phyloP scores from a whole-genome alignment of 2,888 invertebrate genomes.

The Pristionchus fissidentatus region DNA sequence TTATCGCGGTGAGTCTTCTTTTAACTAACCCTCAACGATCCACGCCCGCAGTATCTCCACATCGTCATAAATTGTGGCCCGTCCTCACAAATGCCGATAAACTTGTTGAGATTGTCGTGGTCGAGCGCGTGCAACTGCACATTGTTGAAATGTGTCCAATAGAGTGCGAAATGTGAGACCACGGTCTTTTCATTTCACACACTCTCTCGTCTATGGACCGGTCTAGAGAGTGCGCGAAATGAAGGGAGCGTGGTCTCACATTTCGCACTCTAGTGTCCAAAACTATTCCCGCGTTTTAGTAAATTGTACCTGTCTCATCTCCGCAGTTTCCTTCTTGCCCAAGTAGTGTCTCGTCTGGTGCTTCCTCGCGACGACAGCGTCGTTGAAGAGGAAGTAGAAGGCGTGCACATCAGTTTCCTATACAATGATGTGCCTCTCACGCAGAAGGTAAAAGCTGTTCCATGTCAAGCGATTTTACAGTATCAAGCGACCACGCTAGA shows the following conservation, averaged over 20 bases:
- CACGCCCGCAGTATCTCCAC: slow-evolving; percentile 31
- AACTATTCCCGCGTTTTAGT: neutral
- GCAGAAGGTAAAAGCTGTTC: too few species aligned
- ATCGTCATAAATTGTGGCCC: slow-evolving; percentile 39
- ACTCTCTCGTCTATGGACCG: neutral
- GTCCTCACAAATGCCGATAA: slow-evolving; percentile 22
- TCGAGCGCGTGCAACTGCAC: slow-evolving; percentile 20
- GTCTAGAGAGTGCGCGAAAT: neutral
- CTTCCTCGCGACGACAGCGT: slow-evolving; percentile 33
- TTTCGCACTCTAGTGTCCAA: neutral
- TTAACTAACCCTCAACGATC: slow-evolving; percentile 34
- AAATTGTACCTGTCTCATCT: slow-evolving; percentile 40
- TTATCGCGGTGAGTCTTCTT: neutral
- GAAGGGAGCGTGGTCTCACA: too few species aligned
- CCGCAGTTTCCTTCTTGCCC: neutral
- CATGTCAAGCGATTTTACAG: too few species aligned
- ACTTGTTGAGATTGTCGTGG: slow-evolving; percentile 48
- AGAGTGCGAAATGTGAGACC: too few species aligned
- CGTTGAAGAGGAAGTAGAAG: slow-evolving; percentile 23
- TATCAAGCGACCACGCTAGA: too few species aligned
- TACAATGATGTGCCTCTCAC: too few species aligned
- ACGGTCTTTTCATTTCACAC: neutral
- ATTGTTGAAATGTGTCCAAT: too few species aligned
- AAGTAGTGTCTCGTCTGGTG: neutral
- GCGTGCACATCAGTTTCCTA: slow-evolving; percentile 36